Conservation (phyloP, 1,140 invertebrate genomes). For the Drosophila nebulosa region DNA sequence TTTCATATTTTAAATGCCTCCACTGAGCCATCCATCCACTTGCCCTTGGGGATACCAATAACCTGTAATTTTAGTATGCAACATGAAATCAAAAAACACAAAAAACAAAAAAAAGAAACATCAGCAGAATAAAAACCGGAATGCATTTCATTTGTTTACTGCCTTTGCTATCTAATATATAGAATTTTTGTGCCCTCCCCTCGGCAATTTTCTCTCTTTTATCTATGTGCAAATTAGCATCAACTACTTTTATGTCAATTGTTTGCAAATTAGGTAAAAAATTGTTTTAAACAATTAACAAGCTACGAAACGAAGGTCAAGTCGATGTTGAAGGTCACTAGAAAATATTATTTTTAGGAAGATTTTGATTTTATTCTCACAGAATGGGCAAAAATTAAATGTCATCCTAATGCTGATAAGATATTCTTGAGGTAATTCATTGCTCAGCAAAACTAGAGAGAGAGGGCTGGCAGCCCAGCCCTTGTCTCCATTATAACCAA, state of each 20-base stretch:
- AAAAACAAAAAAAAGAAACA: not conserved
- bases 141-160: not conserved
- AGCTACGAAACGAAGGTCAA: not conserved
- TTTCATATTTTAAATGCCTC: not conserved
- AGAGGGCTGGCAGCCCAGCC: not conserved
- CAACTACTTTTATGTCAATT: slow-evolving; percentile 23
- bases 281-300: not conserved
- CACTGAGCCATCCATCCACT: not conserved
- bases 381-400: not conserved
- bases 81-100: not conserved
- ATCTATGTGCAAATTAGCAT: not conserved
- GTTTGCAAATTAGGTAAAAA: slow-evolving; percentile 24
- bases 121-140: too few species aligned
- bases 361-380: not conserved
- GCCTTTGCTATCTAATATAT: not conserved
- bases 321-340: not conserved
- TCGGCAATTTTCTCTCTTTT: not conserved
- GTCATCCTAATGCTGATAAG: not conserved
- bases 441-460: too few species aligned
- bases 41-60: not conserved
- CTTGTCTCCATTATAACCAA: slow-evolving; percentile 20
- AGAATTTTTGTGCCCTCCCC: not conserved
- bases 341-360: too few species aligned
- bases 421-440: not conserved
- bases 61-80: not conserved